Evolutionary conservation across 2,888 invertebrate species (phyloP), one percentile per base, ranked within the genome.

Genomic region (Aphodius sticticus): DNA sequence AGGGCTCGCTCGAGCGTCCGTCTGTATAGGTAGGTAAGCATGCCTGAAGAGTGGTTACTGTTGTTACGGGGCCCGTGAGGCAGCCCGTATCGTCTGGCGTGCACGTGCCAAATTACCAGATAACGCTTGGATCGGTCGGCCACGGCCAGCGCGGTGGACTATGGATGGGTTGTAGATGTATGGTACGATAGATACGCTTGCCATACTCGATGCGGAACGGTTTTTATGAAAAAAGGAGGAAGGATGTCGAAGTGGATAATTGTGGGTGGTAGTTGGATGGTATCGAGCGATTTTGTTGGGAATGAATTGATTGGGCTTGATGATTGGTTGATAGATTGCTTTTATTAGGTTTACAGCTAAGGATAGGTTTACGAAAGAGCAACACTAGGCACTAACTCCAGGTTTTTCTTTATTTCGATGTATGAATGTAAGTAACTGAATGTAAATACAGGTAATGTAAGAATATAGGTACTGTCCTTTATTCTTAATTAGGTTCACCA

Each of bases 31-130:
- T 37, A 74, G 69, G 78, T 72, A 16, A 26, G 72, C 36, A 72
- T 36, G 36, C 72, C 72, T 16, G 72, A 72, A 72, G 72, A 72
- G 35, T 69, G 76, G 76, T 76, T 69, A 69, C 53, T 69, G 78
- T 37, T 38, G 72, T 53, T 72, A 76, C 69, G 77, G 76, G 75
- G 80, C 80, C 80, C 80, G 80, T 76, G 78, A 76, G 70, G 77
- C 70, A 77, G 80, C 80, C 80, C 80, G 80, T 78, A 80, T 80
- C 76, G 69, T 80, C 74, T 71, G 36, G 74, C 53, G 77, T 80
- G 77, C 80, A 80, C 80, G 80, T 80, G 80, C 80, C 80, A 80
- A 80, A 80, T 80, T 76, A 72, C 79, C 72, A 76, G 80, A 80
- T 77, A 78, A 76, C 76, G 53, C 26, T 78, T 69, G 53, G 2